phyloP scores from a whole-genome alignment of 2,888 invertebrate genomes.

The Torymus aiolomorphi region DNA sequence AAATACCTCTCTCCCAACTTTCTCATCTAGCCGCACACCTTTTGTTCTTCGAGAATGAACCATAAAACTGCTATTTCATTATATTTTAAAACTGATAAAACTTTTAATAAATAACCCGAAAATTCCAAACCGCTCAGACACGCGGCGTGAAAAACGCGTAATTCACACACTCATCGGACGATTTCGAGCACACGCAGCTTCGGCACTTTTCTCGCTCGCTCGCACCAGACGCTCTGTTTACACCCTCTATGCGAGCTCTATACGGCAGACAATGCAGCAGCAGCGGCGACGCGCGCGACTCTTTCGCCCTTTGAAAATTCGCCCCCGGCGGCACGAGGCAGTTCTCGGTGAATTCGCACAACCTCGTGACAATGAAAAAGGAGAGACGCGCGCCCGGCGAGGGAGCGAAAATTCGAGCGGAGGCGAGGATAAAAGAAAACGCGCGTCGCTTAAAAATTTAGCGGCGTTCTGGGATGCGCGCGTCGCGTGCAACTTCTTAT shows the following conservation, averaged over 20 bases:
- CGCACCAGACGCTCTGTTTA: conserved; percentile 10
- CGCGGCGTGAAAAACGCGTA: too few relatives aligned
- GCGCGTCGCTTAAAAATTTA: neutral
- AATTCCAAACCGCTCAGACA: too few relatives aligned
- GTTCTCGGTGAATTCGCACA: neutral
- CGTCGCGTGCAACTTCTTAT: too few relatives aligned
- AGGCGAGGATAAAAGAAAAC: neutral
- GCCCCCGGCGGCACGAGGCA: conserved; percentile 13
- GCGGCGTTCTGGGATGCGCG: neutral
- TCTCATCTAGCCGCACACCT: too few relatives aligned
- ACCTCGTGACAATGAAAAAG: neutral
- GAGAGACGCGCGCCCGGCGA: neutral
- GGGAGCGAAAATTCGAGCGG: neutral
- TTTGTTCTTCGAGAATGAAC: too few relatives aligned
- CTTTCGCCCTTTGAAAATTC: conserved; percentile 33
- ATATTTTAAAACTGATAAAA: too few relatives aligned
- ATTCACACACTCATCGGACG: neutral
- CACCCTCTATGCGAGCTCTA: neutral
- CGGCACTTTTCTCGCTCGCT: neutral
- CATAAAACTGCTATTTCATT: too few relatives aligned
- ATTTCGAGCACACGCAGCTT: neutral
- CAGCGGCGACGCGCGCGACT: neutral
- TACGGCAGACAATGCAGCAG: conserved; percentile 5
- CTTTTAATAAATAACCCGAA: too few relatives aligned
- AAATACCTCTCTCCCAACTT: too few relatives aligned